These are phyloP conservation scores for Brachionus rubens DNA, from an alignment of 1,140 invertebrate genomes.

Conservation along the genomic window DNA sequence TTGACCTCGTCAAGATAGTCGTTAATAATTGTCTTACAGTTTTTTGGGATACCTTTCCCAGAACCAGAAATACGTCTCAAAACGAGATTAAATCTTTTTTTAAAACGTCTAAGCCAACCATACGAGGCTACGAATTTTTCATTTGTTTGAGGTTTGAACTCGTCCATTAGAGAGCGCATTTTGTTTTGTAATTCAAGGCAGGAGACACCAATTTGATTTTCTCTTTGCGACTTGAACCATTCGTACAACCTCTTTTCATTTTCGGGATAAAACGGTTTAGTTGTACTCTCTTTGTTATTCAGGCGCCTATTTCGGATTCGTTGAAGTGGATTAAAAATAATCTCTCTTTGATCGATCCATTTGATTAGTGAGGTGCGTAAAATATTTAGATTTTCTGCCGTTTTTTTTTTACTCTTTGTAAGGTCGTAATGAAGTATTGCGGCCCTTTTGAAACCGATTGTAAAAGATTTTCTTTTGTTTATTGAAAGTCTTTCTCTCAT, in stretches of 20 bases:
- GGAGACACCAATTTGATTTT: background rate
- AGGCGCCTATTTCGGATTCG: background rate
- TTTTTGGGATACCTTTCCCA: background rate
- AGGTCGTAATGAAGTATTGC: background rate
- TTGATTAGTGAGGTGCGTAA: background rate
- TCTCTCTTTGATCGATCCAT: background rate
- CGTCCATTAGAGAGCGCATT: background rate
- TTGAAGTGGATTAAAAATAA: background rate
- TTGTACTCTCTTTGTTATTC: background rate
- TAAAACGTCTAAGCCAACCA: background rate
- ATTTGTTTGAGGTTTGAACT: background rate
- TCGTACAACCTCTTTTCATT: background rate
- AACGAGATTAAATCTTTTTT: background rate
- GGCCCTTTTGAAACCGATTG: too few species aligned
- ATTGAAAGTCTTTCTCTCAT: too few species aligned
- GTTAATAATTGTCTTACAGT: background rate
- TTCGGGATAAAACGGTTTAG: background rate
- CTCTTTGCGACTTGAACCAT: background rate
- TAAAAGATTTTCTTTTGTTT: too few species aligned
- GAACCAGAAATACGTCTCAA: background rate
- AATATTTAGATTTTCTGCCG: background rate
- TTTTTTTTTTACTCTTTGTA: constrained; percentile 10
- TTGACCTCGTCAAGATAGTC: background rate
- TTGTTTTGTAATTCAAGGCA: constrained; percentile 5
- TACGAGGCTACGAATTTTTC: background rate